Percentiles rank a stretch among this genome's conserved stretches.
These are phyloP conservation scores for Zootermopsis nevadensis DNA, from an alignment of 2,888 invertebrate genomes.

Conservation along the genomic window DNA sequence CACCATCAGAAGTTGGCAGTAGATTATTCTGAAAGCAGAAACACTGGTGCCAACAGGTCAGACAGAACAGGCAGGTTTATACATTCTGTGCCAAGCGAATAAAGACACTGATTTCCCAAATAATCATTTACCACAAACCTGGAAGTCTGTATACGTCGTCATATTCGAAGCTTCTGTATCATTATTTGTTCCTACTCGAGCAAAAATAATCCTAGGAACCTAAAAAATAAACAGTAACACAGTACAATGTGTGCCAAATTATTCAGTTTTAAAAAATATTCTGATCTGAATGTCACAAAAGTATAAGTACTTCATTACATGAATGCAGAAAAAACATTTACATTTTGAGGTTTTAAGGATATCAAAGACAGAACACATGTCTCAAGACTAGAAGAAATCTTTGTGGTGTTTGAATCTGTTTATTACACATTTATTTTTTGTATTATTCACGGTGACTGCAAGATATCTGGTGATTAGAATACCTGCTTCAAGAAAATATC, in stretches of 20 bases:
- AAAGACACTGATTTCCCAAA: not conserved
- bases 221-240: not conserved
- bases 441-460: no score
- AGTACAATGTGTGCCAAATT: not conserved
- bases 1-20: not conserved
- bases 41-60: not conserved
- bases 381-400: no score
- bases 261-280: not conserved
- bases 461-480: no score
- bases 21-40: not conserved
- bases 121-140: not conserved
- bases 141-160: slow-evolving; percentile 21
- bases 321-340: no score
- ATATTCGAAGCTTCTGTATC: not conserved
- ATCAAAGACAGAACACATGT: no score
- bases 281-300: no score
- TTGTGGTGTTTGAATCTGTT: no score
- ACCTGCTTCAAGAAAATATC: no score
- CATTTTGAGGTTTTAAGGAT: no score
- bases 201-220: slow-evolving; percentile 2
- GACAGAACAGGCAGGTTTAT: not conserved
- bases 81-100: not conserved
- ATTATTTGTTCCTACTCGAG: not conserved
- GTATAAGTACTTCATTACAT: no score
- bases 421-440: no score